These are phyloP conservation scores for Stigmatopora argus DNA, from an alignment of 2,113 vertebrate species.

Conservation along the genomic window DNA sequence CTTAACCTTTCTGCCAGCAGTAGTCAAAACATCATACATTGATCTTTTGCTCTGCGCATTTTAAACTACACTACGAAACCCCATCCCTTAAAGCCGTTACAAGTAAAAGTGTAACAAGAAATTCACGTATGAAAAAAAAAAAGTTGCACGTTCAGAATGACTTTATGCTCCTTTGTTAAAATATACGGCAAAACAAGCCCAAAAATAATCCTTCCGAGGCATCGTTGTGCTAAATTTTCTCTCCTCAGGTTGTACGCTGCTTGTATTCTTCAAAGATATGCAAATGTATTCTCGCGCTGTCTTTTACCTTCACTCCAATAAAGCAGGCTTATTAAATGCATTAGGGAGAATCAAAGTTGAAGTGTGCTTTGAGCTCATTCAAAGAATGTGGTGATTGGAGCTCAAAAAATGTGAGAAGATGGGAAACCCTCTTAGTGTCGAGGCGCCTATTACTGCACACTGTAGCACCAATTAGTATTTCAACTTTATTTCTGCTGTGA, in stretches of 20 bases:
- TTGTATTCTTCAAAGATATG: conserved; percentile 69
- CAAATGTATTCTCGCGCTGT: conserved; percentile 48
- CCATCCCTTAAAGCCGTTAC: neutral
- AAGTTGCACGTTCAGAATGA: conserved; percentile 8
- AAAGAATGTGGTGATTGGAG: conserved; percentile 49
- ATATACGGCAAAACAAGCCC: neutral
- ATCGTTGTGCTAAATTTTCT: conserved; percentile 40
- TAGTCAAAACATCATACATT: conserved; percentile 43
- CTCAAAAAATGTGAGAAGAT: conserved; percentile 27
- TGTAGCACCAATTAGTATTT: conserved; percentile 84
- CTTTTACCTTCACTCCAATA: conserved; percentile 52
- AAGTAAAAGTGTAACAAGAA: conserved; percentile 14
- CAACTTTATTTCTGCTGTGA: conserved; percentile 75
- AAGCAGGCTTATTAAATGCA: conserved; percentile 69
- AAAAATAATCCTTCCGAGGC: conserved; percentile 47
- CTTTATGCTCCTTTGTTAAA: conserved; percentile 26
- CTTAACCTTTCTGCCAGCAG: conserved; percentile 62
- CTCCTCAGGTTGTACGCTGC: conserved; percentile 46
- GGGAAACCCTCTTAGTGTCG: conserved; percentile 60
- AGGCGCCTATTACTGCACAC: conserved; percentile 72
- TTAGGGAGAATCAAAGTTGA: conserved; percentile 68
- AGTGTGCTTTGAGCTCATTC: conserved; percentile 54
- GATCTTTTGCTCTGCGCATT: conserved; percentile 39
- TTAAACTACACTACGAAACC: neutral
- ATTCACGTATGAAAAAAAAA: conserved; percentile 21